Evolutionary conservation across 2,888 invertebrate species (phyloP).

Genomic region (Mythimna albipuncta): DNA sequence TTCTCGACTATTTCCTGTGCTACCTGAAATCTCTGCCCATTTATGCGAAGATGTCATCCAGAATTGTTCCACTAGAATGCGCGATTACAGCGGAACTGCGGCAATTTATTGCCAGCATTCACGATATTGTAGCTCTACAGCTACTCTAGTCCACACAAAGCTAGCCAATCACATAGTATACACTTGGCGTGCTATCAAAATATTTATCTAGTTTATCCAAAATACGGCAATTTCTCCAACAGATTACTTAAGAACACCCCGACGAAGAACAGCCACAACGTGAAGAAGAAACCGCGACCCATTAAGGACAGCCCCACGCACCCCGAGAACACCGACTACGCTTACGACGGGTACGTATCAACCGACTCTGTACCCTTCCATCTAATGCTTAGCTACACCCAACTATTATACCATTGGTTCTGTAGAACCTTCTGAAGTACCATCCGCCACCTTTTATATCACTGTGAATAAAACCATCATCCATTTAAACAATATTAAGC

Average conservation of each 20-base stretch:
- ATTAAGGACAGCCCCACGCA: constrained; percentile 80
- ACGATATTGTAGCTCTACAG: no score
- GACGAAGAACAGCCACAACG: constrained; percentile 79
- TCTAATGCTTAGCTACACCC: background rate
- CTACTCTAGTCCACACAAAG: no score
- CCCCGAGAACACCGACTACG: constrained; percentile 82
- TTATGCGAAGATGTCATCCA: no score
- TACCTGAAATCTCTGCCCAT: no score
- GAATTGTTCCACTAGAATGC: no score
- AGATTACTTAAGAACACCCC: constrained; percentile 85
- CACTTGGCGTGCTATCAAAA: background rate
- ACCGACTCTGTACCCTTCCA: background rate
- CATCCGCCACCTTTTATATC: background rate
- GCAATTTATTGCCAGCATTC: no score
- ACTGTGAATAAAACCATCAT: constrained; percentile 24
- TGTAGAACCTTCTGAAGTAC: background rate
- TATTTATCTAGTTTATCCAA: background rate
- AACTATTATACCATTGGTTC: background rate
- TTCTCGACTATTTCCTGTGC: no score
- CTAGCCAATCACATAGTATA: no score
- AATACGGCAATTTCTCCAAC: constrained; percentile 24
- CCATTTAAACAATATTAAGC: constrained; percentile 7
- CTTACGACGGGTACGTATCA: constrained; percentile 80
- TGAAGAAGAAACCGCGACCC: constrained; percentile 81
- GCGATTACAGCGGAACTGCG: no score